A percentile compares a stretch with the other conserved stretches of the same genome.
These are phyloP conservation scores for Glossophaga mutica DNA, from an alignment of 2,797 vertebrate species.

Conservation along the genomic window DNA sequence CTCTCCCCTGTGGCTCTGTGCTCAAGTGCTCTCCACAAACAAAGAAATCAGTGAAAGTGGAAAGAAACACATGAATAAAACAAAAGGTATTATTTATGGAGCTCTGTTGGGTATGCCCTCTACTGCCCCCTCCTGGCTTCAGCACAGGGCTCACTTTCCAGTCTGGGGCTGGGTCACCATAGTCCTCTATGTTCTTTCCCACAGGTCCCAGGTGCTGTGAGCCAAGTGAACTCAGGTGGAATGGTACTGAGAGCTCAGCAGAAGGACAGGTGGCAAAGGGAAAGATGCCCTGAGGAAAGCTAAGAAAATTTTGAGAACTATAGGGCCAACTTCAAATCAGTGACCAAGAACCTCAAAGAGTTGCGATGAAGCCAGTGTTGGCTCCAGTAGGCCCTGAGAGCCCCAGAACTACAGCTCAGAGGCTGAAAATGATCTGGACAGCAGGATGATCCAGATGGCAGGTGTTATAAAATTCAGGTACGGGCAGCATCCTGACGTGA, in stretches of 20 bases:
- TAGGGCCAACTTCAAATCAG: neutral
- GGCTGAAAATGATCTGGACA: neutral
- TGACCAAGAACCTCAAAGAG: neutral
- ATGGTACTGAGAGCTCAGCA: neutral
- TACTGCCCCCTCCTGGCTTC: neutral
- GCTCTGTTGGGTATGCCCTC: neutral
- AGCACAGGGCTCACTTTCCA: neutral
- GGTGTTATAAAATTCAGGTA: neutral
- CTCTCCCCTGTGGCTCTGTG: constrained; percentile 55
- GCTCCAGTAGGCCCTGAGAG: neutral
- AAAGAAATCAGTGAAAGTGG: constrained; percentile 11
- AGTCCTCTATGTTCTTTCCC: neutral
- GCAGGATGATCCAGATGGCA: neutral
- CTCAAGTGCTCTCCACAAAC: constrained; percentile 58
- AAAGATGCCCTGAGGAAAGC: neutral
- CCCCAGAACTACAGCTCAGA: neutral
- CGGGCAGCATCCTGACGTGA: neutral
- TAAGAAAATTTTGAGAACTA: neutral
- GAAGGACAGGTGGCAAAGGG: neutral
- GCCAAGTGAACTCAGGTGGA: neutral
- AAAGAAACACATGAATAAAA: constrained; percentile 56
- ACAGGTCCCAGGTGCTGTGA: neutral
- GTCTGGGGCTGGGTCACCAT: neutral
- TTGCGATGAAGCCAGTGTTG: neutral
- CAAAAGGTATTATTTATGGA: constrained; percentile 22